Evolutionary conservation across 2,797 vertebrate species (phyloP), one percentile per base, ranked within the genome.

Genomic region (Coregonus sp.): DNA sequence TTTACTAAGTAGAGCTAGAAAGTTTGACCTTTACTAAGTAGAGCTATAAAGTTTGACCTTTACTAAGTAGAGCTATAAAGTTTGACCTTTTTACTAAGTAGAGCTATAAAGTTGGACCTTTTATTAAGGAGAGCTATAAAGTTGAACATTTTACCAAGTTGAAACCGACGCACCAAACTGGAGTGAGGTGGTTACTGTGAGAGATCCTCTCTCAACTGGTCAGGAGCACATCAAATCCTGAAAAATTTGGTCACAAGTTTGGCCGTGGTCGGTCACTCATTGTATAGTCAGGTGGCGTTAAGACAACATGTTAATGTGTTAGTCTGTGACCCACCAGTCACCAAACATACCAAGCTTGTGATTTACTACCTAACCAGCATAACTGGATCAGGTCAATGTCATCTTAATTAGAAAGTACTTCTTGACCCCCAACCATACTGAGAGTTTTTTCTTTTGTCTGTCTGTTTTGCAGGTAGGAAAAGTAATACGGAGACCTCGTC

Each of bases 401-500:
- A 20, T 61, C 56, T 20, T 11, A 61, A 61, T 61, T 31, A 25
- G 7, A 56, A 59, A 73, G 15, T 11, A 18, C 29, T 47, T 33
- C 4, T n/a, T 33, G 16, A 18, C 50, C 2, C 25, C 31, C 18
- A 18, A 25, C 29, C 37, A 25, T 16, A 25, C 20, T 33, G 54
- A 33, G 40, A 29, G 29, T 67, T 52, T 15, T 51, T 66, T 31
- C 18, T 51, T 66, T 31, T 47, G 61, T 70, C 18, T 70, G 4
- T 59, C 78, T 29, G 80, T 16, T 69, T 20, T 76, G 31, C 77
- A 87, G 86, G 80, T 76, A 81, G 81, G 68, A 84, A 74, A 56
- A 70, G 71, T 15, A 80, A 83, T 33, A 77, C n/a, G 15, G 80
- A 82, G 51, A 70, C 86, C 65, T 84, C 59, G 59, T 63, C 86